Base-by-base conservation (phyloP, 2,888 invertebrate genomes). In the Dynastes tityus region DNA sequence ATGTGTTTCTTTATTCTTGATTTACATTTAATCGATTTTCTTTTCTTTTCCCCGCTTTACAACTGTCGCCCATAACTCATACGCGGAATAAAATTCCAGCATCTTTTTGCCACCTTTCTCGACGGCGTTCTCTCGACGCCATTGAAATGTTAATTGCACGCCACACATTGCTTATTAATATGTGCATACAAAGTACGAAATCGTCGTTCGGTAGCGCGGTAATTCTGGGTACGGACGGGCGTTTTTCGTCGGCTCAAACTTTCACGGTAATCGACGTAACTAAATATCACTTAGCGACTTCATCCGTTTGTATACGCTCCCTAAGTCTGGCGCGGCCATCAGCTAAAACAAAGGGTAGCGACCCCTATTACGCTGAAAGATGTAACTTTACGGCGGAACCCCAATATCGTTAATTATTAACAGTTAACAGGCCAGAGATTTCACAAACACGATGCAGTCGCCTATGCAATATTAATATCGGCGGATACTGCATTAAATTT, bases 401-500 rank as follows among this genome's bases (percentile, higher is more conserved):
- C 79, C 74, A 77, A 79, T 79, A 79, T 77, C 85, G 84, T 85
- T 84, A 85, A 86, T 86, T 85, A 85, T 85, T 85, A 85, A 85
- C 85, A 84, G 84, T 81, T 85, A 85, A 85, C 85, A 84, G 84
- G 81, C 84, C 83, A 82, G 81, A 82, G 84, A 85, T 86, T 85
- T 85, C 82, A 82, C 81, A 81, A 83, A 83, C 83, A 82, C 22
- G 8, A 58, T 83, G 73, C 45, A 74, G 58, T 63, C 73, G 61
- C 61, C 61, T 53, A 45, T 45, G 58, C 37, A 74, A 74, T 63
- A 63, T 74, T 74, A 74, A 74, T 49, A 74, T 58, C 58, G 58
- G 9, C 40, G 27, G 51, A 74, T 74, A 74, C 63, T 74, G 32
- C 61, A 63, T 74, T 61, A 61, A 74, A 61, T 74, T 40, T 74